Conservation (phyloP, 2,888 invertebrate genomes). For the Steinernema hermaphroditum region DNA sequence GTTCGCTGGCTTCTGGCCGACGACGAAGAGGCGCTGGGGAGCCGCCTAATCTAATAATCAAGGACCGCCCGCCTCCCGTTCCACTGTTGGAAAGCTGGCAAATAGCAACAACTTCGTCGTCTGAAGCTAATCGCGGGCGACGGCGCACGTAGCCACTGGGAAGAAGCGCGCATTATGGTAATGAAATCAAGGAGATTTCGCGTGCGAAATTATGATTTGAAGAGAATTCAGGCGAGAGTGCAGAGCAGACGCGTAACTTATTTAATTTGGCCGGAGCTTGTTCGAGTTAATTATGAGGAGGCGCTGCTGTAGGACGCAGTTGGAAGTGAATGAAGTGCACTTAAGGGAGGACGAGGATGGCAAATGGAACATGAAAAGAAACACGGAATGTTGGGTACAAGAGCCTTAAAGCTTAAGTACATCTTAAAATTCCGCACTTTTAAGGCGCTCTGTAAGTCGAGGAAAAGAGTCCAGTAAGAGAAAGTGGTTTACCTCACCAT, state of each 20-base stretch:
- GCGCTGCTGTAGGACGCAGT: too few species aligned
- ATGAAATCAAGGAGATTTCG: slow-evolving; percentile 6
- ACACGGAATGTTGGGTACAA: too few species aligned
- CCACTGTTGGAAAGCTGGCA: neutral
- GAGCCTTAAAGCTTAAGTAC: too few species aligned
- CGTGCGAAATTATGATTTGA: neutral
- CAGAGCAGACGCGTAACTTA: neutral
- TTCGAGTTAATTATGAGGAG: neutral
- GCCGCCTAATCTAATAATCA: slow-evolving; percentile 14
- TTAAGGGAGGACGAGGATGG: too few species aligned
- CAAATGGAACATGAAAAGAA: too few species aligned
- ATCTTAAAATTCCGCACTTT: too few species aligned
- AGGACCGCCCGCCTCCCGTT: neutral
- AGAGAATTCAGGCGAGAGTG: neutral
- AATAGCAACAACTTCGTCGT: neutral
- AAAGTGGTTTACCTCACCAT: too few species aligned
- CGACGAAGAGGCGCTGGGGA: neutral
- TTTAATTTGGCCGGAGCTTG: neutral
- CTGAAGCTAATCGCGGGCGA: neutral
- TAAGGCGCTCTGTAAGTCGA: too few species aligned
- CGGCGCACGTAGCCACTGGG: neutral
- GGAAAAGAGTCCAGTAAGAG: too few species aligned
- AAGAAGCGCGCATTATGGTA: slow-evolving; percentile 2
- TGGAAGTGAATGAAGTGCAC: too few species aligned
- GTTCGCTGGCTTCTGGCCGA: neutral